phyloP scores from a whole-genome alignment of 2,113 vertebrate species.

The Athene cunicularia region DNA sequence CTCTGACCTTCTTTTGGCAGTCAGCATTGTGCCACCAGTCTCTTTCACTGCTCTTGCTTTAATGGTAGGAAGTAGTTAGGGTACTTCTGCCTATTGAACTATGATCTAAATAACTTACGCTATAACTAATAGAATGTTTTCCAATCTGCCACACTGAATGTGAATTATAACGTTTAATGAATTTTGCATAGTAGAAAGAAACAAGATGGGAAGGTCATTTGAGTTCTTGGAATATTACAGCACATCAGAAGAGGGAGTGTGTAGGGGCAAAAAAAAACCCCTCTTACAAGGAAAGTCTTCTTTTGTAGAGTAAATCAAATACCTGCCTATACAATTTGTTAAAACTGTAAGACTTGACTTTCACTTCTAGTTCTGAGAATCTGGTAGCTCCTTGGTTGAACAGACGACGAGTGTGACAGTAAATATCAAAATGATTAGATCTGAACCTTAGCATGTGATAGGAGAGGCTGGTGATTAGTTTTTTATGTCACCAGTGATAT shows the following conservation, averaged over 20 bases:
- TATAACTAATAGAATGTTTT: not conserved
- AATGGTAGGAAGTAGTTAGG: constrained; percentile 39
- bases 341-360: not conserved
- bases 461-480: not conserved
- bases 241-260: not conserved
- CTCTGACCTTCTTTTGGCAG: not conserved
- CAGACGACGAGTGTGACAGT: not conserved
- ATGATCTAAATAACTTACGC: constrained; percentile 3
- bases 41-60: not conserved
- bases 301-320: not conserved
- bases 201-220: not conserved
- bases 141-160: not conserved
- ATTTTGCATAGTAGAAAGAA: constrained; percentile 32
- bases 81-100: not conserved
- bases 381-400: fast-evolving
- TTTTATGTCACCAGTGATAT: not conserved
- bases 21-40: not conserved
- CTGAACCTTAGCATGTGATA: not conserved
- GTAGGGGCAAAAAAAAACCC: too few relatives aligned
- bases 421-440: not conserved
- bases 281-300: not conserved
- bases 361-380: not conserved
- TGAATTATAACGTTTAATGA: constrained; percentile 17
- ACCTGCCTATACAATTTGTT: not conserved
- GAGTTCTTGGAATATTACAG: not conserved